Percentiles rank a stretch among this genome's conserved stretches.
Conservation (phyloP, 2,888 invertebrate genomes). For the Zeuzera pyrina region DNA sequence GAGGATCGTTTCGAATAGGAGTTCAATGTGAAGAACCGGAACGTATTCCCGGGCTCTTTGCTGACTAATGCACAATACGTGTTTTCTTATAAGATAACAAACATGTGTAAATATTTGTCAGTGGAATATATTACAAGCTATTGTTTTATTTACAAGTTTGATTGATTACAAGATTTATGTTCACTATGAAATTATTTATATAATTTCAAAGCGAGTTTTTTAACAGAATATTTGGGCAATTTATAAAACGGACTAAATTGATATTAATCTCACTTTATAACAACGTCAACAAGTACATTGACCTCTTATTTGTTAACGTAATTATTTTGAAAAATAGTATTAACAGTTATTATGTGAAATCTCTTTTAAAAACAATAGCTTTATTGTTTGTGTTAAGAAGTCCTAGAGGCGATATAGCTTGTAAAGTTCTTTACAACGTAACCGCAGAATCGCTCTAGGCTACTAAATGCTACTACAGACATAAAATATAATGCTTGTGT, state of each 20-base stretch:
- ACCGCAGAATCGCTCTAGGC: constrained; percentile 57
- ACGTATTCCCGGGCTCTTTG: constrained; percentile 4
- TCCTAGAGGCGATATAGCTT: constrained; percentile 39
- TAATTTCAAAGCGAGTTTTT: too few relatives aligned
- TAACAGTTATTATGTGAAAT: too few relatives aligned
- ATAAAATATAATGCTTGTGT: constrained; percentile 56
- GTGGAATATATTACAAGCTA: constrained; percentile 25
- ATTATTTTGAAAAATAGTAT: too few relatives aligned
- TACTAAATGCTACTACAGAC: constrained; percentile 67
- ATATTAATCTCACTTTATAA: too few relatives aligned
- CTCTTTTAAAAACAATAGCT: too few relatives aligned
- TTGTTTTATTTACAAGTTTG: constrained; percentile 20
- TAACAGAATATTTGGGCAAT: too few relatives aligned
- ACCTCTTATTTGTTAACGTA: too few relatives aligned
- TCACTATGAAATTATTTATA: too few relatives aligned
- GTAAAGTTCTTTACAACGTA: constrained; percentile 47
- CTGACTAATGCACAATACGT: constrained; percentile 28
- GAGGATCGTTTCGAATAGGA: constrained; percentile 2
- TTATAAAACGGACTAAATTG: too few relatives aligned
- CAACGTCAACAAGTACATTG: too few relatives aligned
- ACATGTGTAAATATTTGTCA: constrained; percentile 33
- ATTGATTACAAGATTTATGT: too few relatives aligned
- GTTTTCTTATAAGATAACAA: constrained; percentile 21
- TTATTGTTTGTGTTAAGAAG: constrained; percentile 38
- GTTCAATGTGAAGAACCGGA: constrained; percentile 1